phyloP scores from a whole-genome alignment of 1,140 invertebrate species.

The Thaumetopoea pityocampa region DNA sequence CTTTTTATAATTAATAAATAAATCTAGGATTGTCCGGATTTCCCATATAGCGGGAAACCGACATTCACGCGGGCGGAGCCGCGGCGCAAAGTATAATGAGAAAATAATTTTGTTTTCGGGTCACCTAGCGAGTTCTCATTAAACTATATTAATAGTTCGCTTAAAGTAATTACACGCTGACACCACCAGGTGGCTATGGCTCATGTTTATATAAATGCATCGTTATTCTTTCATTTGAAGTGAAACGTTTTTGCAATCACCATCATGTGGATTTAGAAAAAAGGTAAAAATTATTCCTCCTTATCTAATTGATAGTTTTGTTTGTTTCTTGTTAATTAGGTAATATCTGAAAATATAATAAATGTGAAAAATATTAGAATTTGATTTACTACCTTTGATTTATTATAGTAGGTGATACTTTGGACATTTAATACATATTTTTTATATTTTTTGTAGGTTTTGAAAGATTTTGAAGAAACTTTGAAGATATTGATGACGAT shows the following conservation, averaged over 20 bases:
- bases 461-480: neutral
- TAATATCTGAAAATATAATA: neutral
- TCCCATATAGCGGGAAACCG: too few relatives aligned
- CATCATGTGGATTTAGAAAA: neutral
- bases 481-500: constrained; percentile 1
- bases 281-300: constrained; percentile 1
- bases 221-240: too few relatives aligned
- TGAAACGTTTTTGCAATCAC: neutral
- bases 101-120: too few relatives aligned
- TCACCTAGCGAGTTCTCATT: too few relatives aligned
- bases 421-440: neutral
- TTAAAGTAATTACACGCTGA: too few relatives aligned
- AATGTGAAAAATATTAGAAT: neutral
- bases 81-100: too few relatives aligned
- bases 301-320: neutral
- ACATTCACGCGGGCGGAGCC: too few relatives aligned
- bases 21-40: too few relatives aligned
- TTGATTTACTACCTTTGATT: neutral
- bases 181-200: too few relatives aligned
- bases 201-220: too few relatives aligned
- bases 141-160: too few relatives aligned
- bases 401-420: constrained; percentile 2
- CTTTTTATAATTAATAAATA: too few relatives aligned
- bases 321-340: neutral
- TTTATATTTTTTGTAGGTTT: neutral